Conservation (phyloP, 2,797 vertebrate genomes). For the Falco rusticolus region DNA sequence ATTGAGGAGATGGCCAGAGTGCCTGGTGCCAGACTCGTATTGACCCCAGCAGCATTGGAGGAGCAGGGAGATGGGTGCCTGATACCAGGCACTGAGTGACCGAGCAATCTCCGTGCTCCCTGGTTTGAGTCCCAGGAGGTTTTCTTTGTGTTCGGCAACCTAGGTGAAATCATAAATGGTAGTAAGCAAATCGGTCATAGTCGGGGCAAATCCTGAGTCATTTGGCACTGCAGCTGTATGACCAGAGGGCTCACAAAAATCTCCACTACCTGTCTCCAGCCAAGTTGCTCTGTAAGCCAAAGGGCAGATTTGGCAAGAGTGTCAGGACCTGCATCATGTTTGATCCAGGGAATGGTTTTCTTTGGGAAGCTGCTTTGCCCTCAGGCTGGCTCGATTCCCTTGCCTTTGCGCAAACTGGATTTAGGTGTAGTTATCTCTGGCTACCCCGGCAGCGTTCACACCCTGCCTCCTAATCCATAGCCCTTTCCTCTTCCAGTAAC, state of each 20-base stretch:
- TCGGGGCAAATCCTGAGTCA: background rate
- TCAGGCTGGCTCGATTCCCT: background rate
- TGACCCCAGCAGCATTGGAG: background rate
- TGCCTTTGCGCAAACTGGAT: background rate
- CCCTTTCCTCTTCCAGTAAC: background rate
- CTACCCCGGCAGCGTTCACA: background rate
- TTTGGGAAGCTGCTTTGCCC: background rate
- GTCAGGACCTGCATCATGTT: fast-evolving
- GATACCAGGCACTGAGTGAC: background rate
- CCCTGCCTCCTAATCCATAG: background rate
- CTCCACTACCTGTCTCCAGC: background rate
- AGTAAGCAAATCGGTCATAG: fast-evolving
- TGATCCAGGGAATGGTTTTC: background rate
- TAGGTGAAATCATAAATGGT: background rate
- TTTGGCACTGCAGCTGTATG: fast-evolving
- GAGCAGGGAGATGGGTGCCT: background rate
- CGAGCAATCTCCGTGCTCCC: background rate
- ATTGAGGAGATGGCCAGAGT: fast-evolving
- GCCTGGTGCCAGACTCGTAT: background rate
- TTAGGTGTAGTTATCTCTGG: background rate
- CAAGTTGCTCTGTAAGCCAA: background rate
- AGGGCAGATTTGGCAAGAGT: background rate
- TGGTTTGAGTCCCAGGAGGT: background rate
- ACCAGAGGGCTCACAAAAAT: background rate
- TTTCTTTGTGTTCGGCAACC: background rate